Base-by-base conservation (phyloP, 2,113 vertebrate genomes). In the Rhynchomys soricoides region DNA sequence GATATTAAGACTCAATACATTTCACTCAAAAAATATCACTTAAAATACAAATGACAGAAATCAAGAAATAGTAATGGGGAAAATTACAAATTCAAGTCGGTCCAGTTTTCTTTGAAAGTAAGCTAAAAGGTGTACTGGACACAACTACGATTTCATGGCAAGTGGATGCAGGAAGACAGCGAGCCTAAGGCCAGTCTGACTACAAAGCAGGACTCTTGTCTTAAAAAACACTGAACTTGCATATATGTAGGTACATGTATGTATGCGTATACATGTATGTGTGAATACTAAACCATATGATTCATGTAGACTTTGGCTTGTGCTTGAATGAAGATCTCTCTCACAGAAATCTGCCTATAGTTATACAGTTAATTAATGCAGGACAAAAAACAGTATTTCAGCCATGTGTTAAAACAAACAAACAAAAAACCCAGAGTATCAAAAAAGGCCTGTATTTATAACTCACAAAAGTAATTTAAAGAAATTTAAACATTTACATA, bases 31-130 rank as follows among this genome's bases (percentile, higher is more conserved):
- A 87, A 95, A 71, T 78, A 85, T 57, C 31, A 85, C 55, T 96
- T 90, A 89, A 90, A 94, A 94, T 93, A 90, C 85, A 82, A 96
- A 79, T 59, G 43, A 64, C 21, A 87, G 95, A 97, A 97, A 93
- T 62, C 66, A 92, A 64, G 10, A 64, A 93, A 82, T 21, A 77
- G 22, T 40, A 31, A 74, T 21, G 52, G 55, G 17, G 82, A 31
- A 95, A 89, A 82, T 50, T 59, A 7, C 40, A 96, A 43, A 90
- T 89, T 95, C 43, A 92, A 95, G 82, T 75, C 12, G 73, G 26
- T 74, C n/a, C 85, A 15, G 7, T 50, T 92, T 94, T 62, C 52
- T 92, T 96, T 82, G 81, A 93, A 97, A 96, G 94, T 62, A 64
- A 77, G 17, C 11, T 75, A 57, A 89, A 26, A 16, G 43, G 31